These are phyloP conservation scores for Eurytoma adleriae DNA, from an alignment of 2,888 invertebrate species.

Conservation along the genomic window DNA sequence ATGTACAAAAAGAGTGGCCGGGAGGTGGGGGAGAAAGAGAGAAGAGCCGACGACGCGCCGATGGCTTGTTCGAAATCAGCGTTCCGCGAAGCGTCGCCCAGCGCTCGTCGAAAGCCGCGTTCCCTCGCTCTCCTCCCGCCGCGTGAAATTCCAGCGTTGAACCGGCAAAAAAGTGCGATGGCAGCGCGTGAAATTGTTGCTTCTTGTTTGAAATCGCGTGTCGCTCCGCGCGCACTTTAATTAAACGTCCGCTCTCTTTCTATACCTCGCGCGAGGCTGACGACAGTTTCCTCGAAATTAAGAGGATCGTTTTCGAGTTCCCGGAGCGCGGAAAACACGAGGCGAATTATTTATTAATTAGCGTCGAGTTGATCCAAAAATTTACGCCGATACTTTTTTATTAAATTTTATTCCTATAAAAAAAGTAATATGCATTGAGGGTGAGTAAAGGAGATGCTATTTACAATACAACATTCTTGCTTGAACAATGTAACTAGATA, in stretches of 20 bases:
- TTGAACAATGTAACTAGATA: slow-evolving; percentile 15
- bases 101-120: slow-evolving; percentile 40
- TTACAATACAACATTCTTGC: neutral
- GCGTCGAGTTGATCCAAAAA: neutral
- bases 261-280: slow-evolving; percentile 2
- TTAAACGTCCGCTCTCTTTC: slow-evolving; percentile 41
- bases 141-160: slow-evolving; percentile 55
- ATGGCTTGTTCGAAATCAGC: slow-evolving; percentile 57
- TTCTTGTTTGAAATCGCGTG: slow-evolving; percentile 48
- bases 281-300: slow-evolving; percentile 42
- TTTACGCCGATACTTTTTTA: too few relatives aligned
- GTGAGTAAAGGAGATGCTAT: too few relatives aligned
- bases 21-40: neutral
- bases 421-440: too few relatives aligned
- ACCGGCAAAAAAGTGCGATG: slow-evolving; percentile 51
- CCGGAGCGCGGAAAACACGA: neutral
- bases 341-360: slow-evolving; percentile 16
- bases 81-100: slow-evolving; percentile 53
- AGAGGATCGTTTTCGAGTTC: slow-evolving; percentile 35
- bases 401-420: too few relatives aligned
- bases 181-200: slow-evolving; percentile 55
- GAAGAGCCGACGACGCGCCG: slow-evolving; percentile 55
- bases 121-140: neutral
- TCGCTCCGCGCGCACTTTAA: slow-evolving; percentile 45
- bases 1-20: slow-evolving; percentile 44